phyloP scores from a whole-genome alignment of 2,113 vertebrate species.

The Salminus brasiliensis region DNA sequence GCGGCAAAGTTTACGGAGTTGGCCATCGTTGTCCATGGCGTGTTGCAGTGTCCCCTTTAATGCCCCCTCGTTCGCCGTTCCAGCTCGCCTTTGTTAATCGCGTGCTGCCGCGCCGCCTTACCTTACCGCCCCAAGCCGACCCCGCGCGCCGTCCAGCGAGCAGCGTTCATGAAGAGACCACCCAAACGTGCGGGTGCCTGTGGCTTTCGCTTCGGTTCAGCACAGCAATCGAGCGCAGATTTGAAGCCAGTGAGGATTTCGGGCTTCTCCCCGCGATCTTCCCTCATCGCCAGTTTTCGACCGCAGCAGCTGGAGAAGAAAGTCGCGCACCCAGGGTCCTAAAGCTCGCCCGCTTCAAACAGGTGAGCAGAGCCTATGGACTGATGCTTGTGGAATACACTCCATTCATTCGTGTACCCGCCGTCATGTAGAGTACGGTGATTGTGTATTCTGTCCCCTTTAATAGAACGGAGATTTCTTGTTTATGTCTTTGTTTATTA shows the following conservation, averaged over 20 bases:
- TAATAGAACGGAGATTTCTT: too few relatives aligned
- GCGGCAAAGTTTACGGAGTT: slow-evolving; percentile 81
- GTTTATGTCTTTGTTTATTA: background rate
- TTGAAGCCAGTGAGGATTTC: slow-evolving; percentile 72
- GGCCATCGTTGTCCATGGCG: slow-evolving; percentile 70
- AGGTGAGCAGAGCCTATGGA: slow-evolving; percentile 69
- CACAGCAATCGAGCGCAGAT: slow-evolving; percentile 64
- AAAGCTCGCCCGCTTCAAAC: slow-evolving; percentile 73
- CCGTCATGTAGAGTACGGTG: background rate
- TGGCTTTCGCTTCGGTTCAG: slow-evolving; percentile 61
- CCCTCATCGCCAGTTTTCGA: slow-evolving; percentile 82
- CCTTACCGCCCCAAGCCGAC: slow-evolving; percentile 74
- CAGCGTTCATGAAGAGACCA: slow-evolving; percentile 61
- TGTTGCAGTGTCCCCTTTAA: slow-evolving; percentile 80
- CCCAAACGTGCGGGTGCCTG: slow-evolving; percentile 52
- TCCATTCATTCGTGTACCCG: slow-evolving; percentile 46
- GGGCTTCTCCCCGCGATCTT: slow-evolving; percentile 82
- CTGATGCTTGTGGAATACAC: background rate
- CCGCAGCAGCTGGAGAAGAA: slow-evolving; percentile 84
- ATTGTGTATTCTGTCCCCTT: background rate
- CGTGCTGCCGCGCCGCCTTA: slow-evolving; percentile 80
- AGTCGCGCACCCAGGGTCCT: slow-evolving; percentile 85
- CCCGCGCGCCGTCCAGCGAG: slow-evolving; percentile 60
- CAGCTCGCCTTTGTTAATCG: slow-evolving; percentile 85
- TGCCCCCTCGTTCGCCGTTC: slow-evolving; percentile 79